phyloP scores from a whole-genome alignment of 2,888 invertebrate genomes.

The Celastrina argiolus region DNA sequence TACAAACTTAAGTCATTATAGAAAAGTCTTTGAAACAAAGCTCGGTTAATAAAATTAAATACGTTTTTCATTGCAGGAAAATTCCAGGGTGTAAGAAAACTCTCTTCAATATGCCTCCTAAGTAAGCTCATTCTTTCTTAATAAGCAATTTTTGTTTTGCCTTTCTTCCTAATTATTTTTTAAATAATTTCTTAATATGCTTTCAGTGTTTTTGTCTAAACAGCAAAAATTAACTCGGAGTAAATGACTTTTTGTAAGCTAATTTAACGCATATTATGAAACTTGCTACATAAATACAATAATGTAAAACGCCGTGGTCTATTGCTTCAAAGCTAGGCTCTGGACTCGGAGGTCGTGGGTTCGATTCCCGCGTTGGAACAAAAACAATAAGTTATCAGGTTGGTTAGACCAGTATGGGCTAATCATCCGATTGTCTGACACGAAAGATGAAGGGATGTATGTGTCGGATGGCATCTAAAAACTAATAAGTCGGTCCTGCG shows the following conservation, averaged over 20 bases:
- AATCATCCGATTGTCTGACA: no score
- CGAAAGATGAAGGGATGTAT: no score
- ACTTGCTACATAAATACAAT: neutral
- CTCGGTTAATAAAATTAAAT: neutral
- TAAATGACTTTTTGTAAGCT: neutral
- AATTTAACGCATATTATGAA: neutral
- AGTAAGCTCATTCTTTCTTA: slow-evolving; percentile 53
- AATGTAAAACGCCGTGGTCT: no score
- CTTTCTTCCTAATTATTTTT: slow-evolving; percentile 1
- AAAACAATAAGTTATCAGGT: no score
- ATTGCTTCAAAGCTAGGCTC: no score
- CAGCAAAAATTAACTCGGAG: neutral
- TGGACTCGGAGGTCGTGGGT: no score
- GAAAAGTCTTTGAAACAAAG: neutral
- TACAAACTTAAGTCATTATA: neutral
- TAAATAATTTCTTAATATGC: neutral
- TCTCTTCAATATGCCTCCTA: slow-evolving; percentile 69
- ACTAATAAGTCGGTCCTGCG: no score
- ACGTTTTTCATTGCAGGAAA: slow-evolving; percentile 70
- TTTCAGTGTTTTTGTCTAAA: neutral
- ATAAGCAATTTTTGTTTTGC: slow-evolving; percentile 6
- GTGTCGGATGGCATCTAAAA: no score
- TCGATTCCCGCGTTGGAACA: no score
- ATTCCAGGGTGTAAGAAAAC: slow-evolving; percentile 59
- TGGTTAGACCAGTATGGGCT: no score